Conservation (phyloP, 2,888 invertebrate genomes). For the Aleiodes leptofemur region DNA sequence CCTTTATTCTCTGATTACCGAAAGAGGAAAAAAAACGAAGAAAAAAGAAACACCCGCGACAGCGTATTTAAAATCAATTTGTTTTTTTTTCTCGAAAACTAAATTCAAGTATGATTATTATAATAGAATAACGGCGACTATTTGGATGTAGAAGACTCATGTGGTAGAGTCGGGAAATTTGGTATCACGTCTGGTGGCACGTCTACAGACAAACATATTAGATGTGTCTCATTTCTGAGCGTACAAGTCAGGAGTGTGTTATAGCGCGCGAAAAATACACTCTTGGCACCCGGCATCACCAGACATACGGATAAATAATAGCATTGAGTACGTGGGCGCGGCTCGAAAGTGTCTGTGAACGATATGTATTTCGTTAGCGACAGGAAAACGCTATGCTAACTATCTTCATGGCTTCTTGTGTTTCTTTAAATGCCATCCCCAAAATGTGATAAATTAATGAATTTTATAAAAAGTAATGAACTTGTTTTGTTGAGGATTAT, state of each 20-base stretch:
- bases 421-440: too few relatives aligned
- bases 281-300: constrained; percentile 69
- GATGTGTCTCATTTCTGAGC: not conserved
- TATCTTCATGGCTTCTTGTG: too few relatives aligned
- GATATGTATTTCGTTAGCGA: constrained; percentile 61
- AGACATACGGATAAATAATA: constrained; percentile 69
- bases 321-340: constrained; percentile 68
- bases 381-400: not conserved
- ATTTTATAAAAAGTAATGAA: not conserved
- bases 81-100: not conserved
- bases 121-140: not conserved
- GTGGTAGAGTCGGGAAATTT: not conserved
- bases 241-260: not conserved
- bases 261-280: constrained; percentile 63
- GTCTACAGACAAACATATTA: constrained; percentile 13
- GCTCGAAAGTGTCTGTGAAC: constrained; percentile 68
- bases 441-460: not conserved
- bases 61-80: too few relatives aligned
- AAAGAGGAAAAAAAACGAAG: too few relatives aligned
- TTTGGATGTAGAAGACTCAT: not conserved
- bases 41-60: too few relatives aligned
- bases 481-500: constrained; percentile 48
- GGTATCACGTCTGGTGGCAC: constrained; percentile 22
- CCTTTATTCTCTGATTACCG: not conserved
- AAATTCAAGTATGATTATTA: not conserved